phyloP scores from a whole-genome alignment of 2,888 invertebrate genomes.

The Cheilosia pagana region DNA sequence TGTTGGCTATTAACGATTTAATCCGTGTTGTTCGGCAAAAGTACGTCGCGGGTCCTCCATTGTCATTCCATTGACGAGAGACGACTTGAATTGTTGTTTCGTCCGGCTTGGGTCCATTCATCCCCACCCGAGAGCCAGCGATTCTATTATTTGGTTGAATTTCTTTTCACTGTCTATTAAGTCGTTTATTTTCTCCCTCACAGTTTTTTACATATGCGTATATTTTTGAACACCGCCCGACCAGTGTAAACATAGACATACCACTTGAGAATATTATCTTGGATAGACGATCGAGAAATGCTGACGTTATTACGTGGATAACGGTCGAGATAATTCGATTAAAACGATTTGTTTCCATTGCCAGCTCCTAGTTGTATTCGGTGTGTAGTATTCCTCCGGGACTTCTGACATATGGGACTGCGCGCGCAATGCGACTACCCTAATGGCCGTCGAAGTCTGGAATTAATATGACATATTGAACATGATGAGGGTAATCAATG shows the following conservation, averaged over 20 bases:
- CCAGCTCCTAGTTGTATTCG: not conserved
- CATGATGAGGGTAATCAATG: conserved; percentile 63
- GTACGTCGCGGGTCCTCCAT: conserved; percentile 36
- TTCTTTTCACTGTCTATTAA: conserved; percentile 62
- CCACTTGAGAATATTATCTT: conserved; percentile 28
- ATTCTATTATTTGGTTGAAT: conserved; percentile 31
- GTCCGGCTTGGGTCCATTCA: conserved; percentile 67
- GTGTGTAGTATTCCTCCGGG: not conserved
- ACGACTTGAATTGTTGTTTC: conserved; percentile 62
- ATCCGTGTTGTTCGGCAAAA: conserved; percentile 37
- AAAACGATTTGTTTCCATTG: conserved; percentile 28
- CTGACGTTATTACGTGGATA: conserved; percentile 52
- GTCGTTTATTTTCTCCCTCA: conserved; percentile 15
- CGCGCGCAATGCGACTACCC: conserved; percentile 11
- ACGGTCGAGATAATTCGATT: conserved; percentile 51
- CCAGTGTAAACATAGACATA: conserved; percentile 12
- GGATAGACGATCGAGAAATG: conserved; percentile 43
- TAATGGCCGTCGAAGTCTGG: not conserved
- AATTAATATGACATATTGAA: conserved; percentile 16
- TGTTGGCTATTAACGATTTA: conserved; percentile 39
- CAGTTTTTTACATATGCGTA: too few relatives aligned
- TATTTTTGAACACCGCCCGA: too few relatives aligned
- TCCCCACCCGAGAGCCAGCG: conserved; percentile 2
- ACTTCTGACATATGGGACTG: conserved; percentile 9
- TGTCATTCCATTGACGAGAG: conserved; percentile 65